phyloP scores from a whole-genome alignment of 2,888 invertebrate species.

The Rhimphoctona megacephalus region DNA sequence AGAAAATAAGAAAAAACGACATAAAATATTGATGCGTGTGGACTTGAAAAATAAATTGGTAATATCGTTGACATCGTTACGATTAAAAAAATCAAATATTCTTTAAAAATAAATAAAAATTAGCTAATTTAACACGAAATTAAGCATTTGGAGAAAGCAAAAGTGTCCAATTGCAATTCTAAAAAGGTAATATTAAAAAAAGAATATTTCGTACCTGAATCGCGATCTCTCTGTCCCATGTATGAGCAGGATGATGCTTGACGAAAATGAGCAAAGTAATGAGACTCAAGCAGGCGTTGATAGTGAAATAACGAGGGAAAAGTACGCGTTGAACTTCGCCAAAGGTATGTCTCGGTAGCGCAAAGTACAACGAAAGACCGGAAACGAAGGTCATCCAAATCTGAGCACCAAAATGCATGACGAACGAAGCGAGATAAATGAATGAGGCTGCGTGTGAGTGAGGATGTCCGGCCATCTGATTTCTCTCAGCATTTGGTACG shows the following conservation, averaged over 20 bases:
- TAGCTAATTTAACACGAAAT: not conserved
- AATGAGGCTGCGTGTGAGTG: conserved; percentile 85
- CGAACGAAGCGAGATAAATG: conserved; percentile 91
- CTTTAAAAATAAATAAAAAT: too few relatives aligned
- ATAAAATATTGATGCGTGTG: too few relatives aligned
- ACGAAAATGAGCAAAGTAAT: conserved; percentile 90
- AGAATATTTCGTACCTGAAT: conserved; percentile 85
- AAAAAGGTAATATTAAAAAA: not conserved
- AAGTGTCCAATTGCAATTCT: not conserved
- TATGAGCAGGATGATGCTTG: conserved; percentile 87
- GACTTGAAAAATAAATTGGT: too few relatives aligned
- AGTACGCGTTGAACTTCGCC: conserved; percentile 94
- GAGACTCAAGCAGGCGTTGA: conserved; percentile 91
- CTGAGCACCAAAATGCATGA: conserved; percentile 94
- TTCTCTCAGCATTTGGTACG: conserved; percentile 76
- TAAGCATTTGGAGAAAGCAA: not conserved
- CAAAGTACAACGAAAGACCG: conserved; percentile 94
- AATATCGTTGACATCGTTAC: too few relatives aligned
- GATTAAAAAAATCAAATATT: too few relatives aligned
- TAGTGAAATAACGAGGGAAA: conserved; percentile 94
- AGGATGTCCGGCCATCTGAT: conserved; percentile 76
- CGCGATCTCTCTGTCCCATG: conserved; percentile 85
- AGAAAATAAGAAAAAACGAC: too few relatives aligned
- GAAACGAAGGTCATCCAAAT: conserved; percentile 97
- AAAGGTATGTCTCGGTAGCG: conserved; percentile 94